Evolutionary conservation across 92 coral and sea anemone genomes (phyloP), one percentile per base, ranked within the genome.

Genomic region (Paragorgia papillata): DNA sequence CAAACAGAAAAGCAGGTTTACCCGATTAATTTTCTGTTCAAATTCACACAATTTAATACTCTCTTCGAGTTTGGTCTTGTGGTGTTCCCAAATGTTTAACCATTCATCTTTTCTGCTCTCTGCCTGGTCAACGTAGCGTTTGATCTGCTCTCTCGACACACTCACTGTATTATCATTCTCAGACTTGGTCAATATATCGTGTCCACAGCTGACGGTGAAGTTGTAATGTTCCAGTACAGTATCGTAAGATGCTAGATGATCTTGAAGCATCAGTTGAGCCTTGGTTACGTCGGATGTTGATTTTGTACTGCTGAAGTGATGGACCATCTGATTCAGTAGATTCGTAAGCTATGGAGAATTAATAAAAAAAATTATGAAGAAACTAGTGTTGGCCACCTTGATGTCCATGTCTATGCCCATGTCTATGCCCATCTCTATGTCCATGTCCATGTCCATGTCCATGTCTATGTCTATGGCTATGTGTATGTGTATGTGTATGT

Each of bases 51-150:
- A 61, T 37, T 88, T 90, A 63, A 95, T 89, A 71, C 99, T 95
- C 80, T 95, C 97, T 34, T 89, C 87, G 13, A 95, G 86, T 69
- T 95, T 91, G 76, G 83, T 88, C 76, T 83, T 91, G 60, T 95
- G 99, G 58, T 95, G 92, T 29, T 95, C 95, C 99, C 99, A 95
- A 46, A 95, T 44, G 78, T 91, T 87, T 34, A 91, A 65, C 99
- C 99, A 95, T 60, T 95, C 97, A 3, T 87, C 97, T 54, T 85
- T 92, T 57, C 88, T 89, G 30, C 81, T 85, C 44, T 91, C 97
- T 22, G 96, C 80, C 69, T 91, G 85, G 57, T 91, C 97, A 31
- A 95, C 88, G 69, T 91, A 95, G 9, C 93, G 80, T 86, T 89
- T 91, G 88, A 95, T 95, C 66, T 95, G 95, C 22, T 95, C 99